These are phyloP conservation scores for Melanchra persicariae DNA, from an alignment of 2,888 invertebrate species.

Conservation along the genomic window DNA sequence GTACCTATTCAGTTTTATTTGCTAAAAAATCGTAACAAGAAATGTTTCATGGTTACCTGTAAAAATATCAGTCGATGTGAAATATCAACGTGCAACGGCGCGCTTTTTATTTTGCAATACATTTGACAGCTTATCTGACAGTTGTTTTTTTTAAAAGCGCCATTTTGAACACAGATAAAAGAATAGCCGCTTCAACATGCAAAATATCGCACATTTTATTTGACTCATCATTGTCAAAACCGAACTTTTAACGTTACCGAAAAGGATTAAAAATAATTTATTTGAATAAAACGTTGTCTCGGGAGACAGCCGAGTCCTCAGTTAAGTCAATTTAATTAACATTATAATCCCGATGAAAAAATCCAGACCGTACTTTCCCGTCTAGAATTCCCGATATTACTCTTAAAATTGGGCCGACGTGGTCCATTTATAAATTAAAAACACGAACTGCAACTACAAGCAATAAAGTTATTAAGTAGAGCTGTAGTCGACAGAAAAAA, in stretches of 20 bases:
- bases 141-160: slow-evolving; percentile 61
- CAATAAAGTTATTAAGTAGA: slow-evolving; percentile 85
- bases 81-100: slow-evolving; percentile 43
- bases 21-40: slow-evolving; percentile 3
- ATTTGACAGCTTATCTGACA: slow-evolving; percentile 66
- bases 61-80: slow-evolving; percentile 43
- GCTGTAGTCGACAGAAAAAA: slow-evolving; percentile 78
- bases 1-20: slow-evolving; percentile 3
- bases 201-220: slow-evolving; percentile 53
- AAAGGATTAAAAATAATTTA: slow-evolving; percentile 59
- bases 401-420: slow-evolving; percentile 64
- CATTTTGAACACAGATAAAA: slow-evolving; percentile 59
- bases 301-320: slow-evolving; percentile 62
- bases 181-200: slow-evolving; percentile 32
- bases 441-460: slow-evolving; percentile 79
- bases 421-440: slow-evolving; percentile 80
- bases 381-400: slow-evolving; percentile 54
- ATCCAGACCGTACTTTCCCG: slow-evolving; percentile 20
- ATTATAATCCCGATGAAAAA: slow-evolving; percentile 70
- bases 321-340: slow-evolving; percentile 78
- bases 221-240: slow-evolving; percentile 42
- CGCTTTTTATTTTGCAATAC: slow-evolving; percentile 60
- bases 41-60: slow-evolving; percentile 35
- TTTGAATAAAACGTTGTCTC: slow-evolving; percentile 62
- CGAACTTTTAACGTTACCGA: slow-evolving; percentile 14